Conservation (phyloP, 2,113 vertebrate genomes). For the Anhinga anhinga region DNA sequence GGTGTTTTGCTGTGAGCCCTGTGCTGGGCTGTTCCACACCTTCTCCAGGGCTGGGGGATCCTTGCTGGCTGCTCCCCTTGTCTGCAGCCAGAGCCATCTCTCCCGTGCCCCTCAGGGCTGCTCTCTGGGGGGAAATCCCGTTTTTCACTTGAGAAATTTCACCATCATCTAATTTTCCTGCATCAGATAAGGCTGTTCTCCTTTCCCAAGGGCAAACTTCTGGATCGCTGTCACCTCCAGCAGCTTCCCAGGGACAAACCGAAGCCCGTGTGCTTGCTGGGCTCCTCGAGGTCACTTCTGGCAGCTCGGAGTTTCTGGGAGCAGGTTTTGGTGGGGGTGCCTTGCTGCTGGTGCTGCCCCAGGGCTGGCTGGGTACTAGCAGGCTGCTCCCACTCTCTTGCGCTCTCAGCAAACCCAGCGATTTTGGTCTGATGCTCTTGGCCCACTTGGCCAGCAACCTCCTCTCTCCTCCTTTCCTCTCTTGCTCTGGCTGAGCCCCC, state of each 20-base stretch:
- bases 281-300: not conserved
- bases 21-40: not conserved
- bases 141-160: not conserved
- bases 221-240: not conserved
- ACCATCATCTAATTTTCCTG: not conserved
- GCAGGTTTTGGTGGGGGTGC: not conserved
- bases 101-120: rapidly evolving
- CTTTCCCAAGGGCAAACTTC: constrained; percentile 45
- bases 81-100: not conserved
- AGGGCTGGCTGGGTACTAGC: not conserved
- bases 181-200: not conserved
- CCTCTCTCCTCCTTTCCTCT: not conserved
- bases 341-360: not conserved
- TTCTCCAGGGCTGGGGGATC: not conserved
- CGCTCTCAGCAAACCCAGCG: not conserved
- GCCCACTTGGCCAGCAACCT: not conserved
- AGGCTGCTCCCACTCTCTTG: not conserved
- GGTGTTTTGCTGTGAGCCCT: not conserved
- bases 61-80: not conserved
- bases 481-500: not conserved
- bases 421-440: not conserved
- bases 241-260: constrained; percentile 69
- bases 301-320: not conserved
- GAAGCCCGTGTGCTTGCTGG: not conserved
- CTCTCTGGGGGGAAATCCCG: not conserved